Conservation (phyloP, 1,140 invertebrate genomes). For the Nymphalis io region DNA sequence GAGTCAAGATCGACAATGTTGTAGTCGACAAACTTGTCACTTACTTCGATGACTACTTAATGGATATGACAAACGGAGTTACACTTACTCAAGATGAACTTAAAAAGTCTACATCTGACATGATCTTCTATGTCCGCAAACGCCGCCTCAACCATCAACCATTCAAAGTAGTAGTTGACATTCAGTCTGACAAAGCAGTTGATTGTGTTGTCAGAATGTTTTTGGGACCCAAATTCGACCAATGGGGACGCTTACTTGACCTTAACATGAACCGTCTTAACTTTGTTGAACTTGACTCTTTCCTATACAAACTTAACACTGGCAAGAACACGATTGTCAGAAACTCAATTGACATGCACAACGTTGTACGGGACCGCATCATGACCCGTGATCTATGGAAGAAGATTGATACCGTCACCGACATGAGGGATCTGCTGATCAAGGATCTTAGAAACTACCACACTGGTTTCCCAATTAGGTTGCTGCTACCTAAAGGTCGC, state of each 20-base stretch:
- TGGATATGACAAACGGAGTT: slow-evolving; percentile 81
- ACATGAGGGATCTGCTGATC: slow-evolving; percentile 51
- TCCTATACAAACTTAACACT: slow-evolving; percentile 79
- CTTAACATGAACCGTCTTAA: slow-evolving; percentile 79
- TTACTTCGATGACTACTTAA: slow-evolving; percentile 81
- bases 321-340: slow-evolving; percentile 84
- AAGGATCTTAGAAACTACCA: slow-evolving; percentile 69
- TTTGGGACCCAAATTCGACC: slow-evolving; percentile 85
- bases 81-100: slow-evolving; percentile 62
- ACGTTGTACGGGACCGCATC: slow-evolving; percentile 73
- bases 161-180: slow-evolving; percentile 83
- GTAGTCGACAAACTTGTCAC: slow-evolving; percentile 80
- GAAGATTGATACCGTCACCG: slow-evolving; percentile 62
- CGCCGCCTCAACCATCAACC: slow-evolving; percentile 84
- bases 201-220: slow-evolving; percentile 84
- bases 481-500: slow-evolving; percentile 83
- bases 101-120: slow-evolving; percentile 64
- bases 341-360: slow-evolving; percentile 78
- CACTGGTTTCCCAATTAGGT: slow-evolving; percentile 83
- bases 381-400: slow-evolving; percentile 74
- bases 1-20: slow-evolving; percentile 82
- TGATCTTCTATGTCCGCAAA: slow-evolving; percentile 81
- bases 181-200: slow-evolving; percentile 81
- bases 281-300: slow-evolving; percentile 82
- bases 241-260: slow-evolving; percentile 78